A percentile compares a stretch with the other conserved stretches of the same genome.
These are phyloP conservation scores for Sorex araneus DNA, from an alignment of 2,113 vertebrate species.

Conservation along the genomic window DNA sequence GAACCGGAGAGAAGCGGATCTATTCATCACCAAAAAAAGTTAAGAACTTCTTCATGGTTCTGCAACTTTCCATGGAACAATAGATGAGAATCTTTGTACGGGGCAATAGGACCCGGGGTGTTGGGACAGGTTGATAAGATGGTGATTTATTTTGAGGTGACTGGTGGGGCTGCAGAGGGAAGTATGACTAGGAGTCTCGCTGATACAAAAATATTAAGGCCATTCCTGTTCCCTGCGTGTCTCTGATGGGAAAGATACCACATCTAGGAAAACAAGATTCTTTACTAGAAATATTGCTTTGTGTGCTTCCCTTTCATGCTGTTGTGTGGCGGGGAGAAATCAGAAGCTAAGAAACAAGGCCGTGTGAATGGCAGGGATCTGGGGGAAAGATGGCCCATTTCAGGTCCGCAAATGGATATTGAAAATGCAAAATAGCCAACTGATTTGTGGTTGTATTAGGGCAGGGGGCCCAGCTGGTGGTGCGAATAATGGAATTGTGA, in stretches of 20 bases:
- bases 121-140: conserved; percentile 50
- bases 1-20: neutral
- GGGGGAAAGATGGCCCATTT: conserved; percentile 11
- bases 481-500: conserved; percentile 16
- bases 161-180: conserved; percentile 13
- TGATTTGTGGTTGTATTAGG: conserved; percentile 12
- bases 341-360: neutral
- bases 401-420: conserved; percentile 29
- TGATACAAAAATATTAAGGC: conserved; percentile 70
- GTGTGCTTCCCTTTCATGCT: conserved; percentile 1
- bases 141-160: conserved; percentile 73
- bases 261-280: conserved; percentile 52
- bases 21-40: neutral
- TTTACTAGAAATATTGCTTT: conserved; percentile 65
- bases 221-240: neutral
- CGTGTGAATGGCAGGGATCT: neutral
- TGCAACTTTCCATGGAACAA: conserved; percentile 51
- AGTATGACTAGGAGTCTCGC: conserved; percentile 55
- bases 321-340: conserved; percentile 41
- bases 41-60: neutral
- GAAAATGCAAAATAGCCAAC: conserved; percentile 44
- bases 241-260: conserved; percentile 67
- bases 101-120: neutral
- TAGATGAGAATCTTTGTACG: conserved; percentile 28
- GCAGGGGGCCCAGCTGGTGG: neutral